Evolutionary conservation across 2,888 invertebrate species (phyloP).

Genomic region (Tetramorium bicarinatum): DNA sequence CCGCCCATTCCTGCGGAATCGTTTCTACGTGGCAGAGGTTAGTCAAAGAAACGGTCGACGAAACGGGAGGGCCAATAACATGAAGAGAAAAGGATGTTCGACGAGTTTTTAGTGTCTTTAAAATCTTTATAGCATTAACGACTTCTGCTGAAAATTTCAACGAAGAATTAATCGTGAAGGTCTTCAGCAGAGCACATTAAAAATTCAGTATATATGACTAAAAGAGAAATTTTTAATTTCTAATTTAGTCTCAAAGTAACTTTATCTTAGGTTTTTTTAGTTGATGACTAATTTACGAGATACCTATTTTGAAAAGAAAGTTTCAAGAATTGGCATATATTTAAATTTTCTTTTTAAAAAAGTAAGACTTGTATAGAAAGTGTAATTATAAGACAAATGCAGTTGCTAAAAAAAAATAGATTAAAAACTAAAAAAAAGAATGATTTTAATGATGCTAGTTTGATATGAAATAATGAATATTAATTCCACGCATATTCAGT

Average conservation of each 20-base stretch:
- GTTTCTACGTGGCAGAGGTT: slow-evolving; percentile 14
- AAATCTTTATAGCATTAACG: neutral
- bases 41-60: neutral
- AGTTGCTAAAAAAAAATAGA: neutral
- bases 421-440: neutral
- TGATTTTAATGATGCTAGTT: neutral
- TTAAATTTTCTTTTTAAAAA: neutral
- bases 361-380: neutral
- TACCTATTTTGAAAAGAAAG: neutral
- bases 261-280: neutral
- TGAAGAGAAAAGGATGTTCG: neutral
- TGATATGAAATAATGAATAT: neutral
- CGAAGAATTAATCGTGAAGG: neutral
- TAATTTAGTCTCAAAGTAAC: neutral
- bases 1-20: slow-evolving; percentile 37
- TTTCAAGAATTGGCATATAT: neutral
- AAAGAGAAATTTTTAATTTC: neutral
- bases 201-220: neutral
- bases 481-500: neutral
- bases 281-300: neutral
- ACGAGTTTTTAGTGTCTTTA: neutral
- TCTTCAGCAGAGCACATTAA: neutral
- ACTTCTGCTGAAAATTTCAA: neutral
- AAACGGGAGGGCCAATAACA: neutral
- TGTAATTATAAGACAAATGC: neutral